phyloP scores from a whole-genome alignment of 1,140 invertebrate genomes.

The Dreissena rostriformis region DNA sequence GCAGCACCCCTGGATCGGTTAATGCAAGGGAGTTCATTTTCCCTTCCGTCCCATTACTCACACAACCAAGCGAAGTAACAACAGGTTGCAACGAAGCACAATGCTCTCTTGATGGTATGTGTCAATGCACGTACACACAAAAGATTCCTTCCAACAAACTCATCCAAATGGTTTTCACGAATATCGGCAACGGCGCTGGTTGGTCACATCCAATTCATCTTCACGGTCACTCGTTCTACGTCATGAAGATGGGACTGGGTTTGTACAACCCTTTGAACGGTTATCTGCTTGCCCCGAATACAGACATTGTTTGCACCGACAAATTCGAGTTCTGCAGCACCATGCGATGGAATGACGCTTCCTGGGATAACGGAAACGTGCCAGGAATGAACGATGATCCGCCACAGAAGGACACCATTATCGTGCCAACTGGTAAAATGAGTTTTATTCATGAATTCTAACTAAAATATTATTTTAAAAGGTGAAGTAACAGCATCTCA shows the following conservation, averaged over 20 bases:
- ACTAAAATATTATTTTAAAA: too few species aligned
- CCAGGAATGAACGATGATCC: constrained; percentile 80
- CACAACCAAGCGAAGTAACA: constrained; percentile 25
- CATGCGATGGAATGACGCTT: constrained; percentile 53
- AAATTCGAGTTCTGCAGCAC: constrained; percentile 66
- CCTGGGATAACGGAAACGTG: constrained; percentile 59
- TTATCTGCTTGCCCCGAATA: constrained; percentile 68
- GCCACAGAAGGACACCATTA: constrained; percentile 87
- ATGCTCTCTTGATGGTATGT: constrained; percentile 27
- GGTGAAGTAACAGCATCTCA: too few species aligned
- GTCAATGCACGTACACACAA: constrained; percentile 36
- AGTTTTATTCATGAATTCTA: too few species aligned
- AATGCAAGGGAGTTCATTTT: constrained; percentile 39
- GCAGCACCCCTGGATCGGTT: constrained; percentile 34
- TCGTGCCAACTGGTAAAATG: constrained; percentile 86
- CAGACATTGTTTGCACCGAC: constrained; percentile 62
- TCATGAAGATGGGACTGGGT: constrained; percentile 83
- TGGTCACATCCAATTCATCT: constrained; percentile 49
- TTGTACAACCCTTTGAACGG: constrained; percentile 48
- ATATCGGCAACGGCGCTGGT: constrained; percentile 41
- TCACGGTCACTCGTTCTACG: constrained; percentile 76
- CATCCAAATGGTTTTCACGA: constrained; percentile 16
- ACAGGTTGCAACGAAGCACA: constrained; percentile 19
- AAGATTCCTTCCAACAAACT: constrained; percentile 17
- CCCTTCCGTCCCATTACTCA: constrained; percentile 21